Evolutionary conservation across 2,797 vertebrate species (phyloP).

Genomic region (Sebastes nivosus): DNA sequence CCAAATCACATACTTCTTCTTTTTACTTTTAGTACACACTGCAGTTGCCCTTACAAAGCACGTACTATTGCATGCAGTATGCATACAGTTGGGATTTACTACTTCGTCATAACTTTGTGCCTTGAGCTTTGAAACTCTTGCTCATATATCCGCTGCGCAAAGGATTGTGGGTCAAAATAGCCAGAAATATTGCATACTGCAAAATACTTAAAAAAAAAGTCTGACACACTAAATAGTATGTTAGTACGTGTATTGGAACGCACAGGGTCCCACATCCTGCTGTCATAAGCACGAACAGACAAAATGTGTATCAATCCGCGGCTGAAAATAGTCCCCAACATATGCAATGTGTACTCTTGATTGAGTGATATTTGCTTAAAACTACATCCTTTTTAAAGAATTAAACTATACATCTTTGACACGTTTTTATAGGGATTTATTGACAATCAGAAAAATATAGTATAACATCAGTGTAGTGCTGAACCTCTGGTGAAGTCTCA

Average conservation of each 20-base stretch:
- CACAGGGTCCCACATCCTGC: background rate
- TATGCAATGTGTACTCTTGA: background rate
- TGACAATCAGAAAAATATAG: background rate
- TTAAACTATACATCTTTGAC: background rate
- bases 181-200: too few relatives aligned
- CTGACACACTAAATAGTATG: too few relatives aligned
- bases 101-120: too few relatives aligned
- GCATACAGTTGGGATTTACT: too few relatives aligned
- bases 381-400: background rate
- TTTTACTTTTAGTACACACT: background rate
- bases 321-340: background rate
- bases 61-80: too few relatives aligned
- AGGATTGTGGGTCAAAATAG: too few relatives aligned
- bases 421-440: background rate
- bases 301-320: background rate
- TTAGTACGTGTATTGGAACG: too few relatives aligned
- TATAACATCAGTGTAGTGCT: background rate
- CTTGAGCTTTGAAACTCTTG: too few relatives aligned
- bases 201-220: too few relatives aligned
- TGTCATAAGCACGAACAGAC: background rate
- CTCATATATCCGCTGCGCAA: too few relatives aligned
- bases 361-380: background rate
- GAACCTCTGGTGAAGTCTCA: background rate
- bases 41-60: too few relatives aligned
- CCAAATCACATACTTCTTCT: background rate